These are phyloP conservation scores for Leptatherina wallacei DNA, from an alignment of 2,797 vertebrate species.

Conservation along the genomic window DNA sequence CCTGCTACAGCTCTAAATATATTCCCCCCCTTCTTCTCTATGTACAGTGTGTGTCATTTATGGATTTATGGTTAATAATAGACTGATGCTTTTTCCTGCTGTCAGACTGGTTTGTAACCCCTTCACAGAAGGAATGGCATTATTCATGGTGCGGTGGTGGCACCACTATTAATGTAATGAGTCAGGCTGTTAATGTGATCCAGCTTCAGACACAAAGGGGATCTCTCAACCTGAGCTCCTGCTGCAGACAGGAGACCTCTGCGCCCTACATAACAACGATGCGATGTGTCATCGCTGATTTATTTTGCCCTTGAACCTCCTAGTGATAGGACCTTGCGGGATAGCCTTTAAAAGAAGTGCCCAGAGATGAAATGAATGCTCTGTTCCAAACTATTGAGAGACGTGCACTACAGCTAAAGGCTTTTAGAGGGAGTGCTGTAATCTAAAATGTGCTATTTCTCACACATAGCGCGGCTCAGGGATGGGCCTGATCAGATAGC, in stretches of 20 bases:
- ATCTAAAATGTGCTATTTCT: constrained; percentile 75
- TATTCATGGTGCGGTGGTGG: constrained; percentile 61
- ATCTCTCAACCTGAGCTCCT: constrained; percentile 63
- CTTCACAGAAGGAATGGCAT: constrained; percentile 52
- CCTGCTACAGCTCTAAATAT: constrained; percentile 30
- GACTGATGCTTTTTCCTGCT: constrained; percentile 44
- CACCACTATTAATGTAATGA: constrained; percentile 78
- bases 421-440: constrained; percentile 66
- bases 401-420: constrained; percentile 57
- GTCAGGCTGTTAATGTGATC: constrained; percentile 75
- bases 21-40: not conserved
- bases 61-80: constrained; percentile 70
- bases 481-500: constrained; percentile 63
- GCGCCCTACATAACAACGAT: constrained; percentile 70
- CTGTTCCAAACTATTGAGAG: constrained; percentile 59
- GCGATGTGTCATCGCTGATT: constrained; percentile 79
- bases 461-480: constrained; percentile 53
- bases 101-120: constrained; percentile 60
- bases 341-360: constrained; percentile 69
- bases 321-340: constrained; percentile 70
- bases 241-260: constrained; percentile 70
- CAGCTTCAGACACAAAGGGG: constrained; percentile 71
- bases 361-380: constrained; percentile 69
- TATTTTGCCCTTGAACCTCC: constrained; percentile 82
- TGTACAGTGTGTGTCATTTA: constrained; percentile 55